Evolutionary conservation across 2,797 vertebrate genomes (phyloP).

Genomic region (Agapornis canus): DNA sequence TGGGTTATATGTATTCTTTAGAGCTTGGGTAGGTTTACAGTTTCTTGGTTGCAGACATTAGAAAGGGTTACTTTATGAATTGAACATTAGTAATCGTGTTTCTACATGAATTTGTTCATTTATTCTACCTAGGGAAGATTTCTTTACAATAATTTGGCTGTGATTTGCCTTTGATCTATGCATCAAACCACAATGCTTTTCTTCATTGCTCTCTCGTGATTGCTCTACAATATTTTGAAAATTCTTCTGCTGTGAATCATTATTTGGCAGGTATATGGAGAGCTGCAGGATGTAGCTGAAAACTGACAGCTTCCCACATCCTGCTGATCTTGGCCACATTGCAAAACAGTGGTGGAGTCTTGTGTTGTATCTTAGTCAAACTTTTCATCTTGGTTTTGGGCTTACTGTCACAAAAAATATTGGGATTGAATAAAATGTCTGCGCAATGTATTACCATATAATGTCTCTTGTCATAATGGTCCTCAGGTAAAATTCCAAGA

Average conservation of each 20-base stretch:
- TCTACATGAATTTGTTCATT: background rate
- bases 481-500: background rate
- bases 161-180: background rate
- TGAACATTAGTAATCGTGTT: background rate
- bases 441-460: background rate
- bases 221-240: background rate
- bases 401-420: background rate
- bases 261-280: slow-evolving; percentile 2
- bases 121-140: background rate
- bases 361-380: background rate
- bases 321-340: slow-evolving; percentile 24
- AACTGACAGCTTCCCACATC: background rate
- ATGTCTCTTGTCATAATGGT: background rate
- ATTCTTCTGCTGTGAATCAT: slow-evolving; percentile 17
- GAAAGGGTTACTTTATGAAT: background rate
- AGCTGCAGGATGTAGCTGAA: background rate
- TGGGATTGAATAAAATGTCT: background rate
- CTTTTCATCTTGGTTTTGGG: slow-evolving; percentile 1
- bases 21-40: background rate
- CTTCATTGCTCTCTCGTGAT: background rate
- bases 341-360: background rate
- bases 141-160: background rate
- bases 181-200: background rate
- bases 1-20: background rate
- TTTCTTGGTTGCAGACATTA: background rate